Evolutionary conservation across 2,113 vertebrate species (phyloP), one percentile per base, ranked within the genome.

Genomic region (Piprites chloris): DNA sequence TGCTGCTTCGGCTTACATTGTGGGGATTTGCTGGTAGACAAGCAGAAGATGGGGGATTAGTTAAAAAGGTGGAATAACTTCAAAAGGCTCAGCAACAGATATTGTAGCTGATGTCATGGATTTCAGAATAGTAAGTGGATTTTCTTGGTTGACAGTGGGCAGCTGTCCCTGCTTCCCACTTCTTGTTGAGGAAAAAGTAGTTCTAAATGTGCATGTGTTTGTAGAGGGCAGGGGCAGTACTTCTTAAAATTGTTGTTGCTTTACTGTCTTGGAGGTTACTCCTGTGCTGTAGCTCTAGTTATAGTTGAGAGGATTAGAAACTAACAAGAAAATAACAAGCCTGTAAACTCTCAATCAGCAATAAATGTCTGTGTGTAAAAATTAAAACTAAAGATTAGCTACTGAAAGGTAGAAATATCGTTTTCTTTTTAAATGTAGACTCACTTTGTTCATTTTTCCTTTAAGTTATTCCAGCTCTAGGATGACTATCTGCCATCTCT

Each of bases 171-270:
- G 4, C 30, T 74, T 52, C 65, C 17, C 2, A 10, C 7, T 71
- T 77, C 10, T n/a, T 56, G 24, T 10, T n/a, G 20, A 32, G 22
- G 41, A 28, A 52, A 28, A 63, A 10, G 27, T 33, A 20, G 7
- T 67, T 69, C 3, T 19, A 7, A 39, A 22, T 15, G 7, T 68
- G 2, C 0, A 1, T 17, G 1, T n/a, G 47, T 37, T 35, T 8
- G 24, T 11, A 12, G 42, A 32, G 5, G 3, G 44, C 15, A 56
- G 46, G 14, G 20, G 28, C 5, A 7, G 13, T 9, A 5, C 17
- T 65, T 44, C 6, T 30, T 22, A 1, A 14, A 75, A 17, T 15
- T 27, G 30, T 42, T 55, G 4, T 50, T 62, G 15, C 28, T 77
- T 66, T 62, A 32, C 23, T 62, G 27, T 65, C 46, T 33, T 47